Evolutionary conservation across 2,797 vertebrate species (phyloP), one percentile per base, ranked within the genome.

Genomic region (Neopelma chrysocephalum): DNA sequence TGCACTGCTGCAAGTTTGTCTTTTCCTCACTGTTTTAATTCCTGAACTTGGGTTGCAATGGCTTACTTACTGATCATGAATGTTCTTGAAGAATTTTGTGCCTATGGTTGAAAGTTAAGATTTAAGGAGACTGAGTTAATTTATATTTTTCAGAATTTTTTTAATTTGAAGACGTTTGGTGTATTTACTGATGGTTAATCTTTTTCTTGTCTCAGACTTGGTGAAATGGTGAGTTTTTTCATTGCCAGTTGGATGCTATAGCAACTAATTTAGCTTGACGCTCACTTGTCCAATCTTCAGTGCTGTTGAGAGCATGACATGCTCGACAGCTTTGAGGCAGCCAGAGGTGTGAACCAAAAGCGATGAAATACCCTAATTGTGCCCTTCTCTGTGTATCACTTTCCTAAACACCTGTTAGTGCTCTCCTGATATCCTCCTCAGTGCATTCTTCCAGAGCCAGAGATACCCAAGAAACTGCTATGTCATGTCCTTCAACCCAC

Each of bases 331-430:
- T 85, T 72, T 51, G 51, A 77, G 20, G 20, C 34, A 50, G 60
- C 61, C 66, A 53, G 64, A 58, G 57, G 40, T 83, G 53, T 53
- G 76, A 91, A 62, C 11, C 45, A 19, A 66, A 73, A 86, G 16
- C 43, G 51, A 5, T 56, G 11, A 54, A 68, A 81, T 58, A 12
- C 11, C 27, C 32, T 47, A 34, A 69, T 27, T 64, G 18, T 48
- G 10, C 0, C 3, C 58, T 86, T 82, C 26, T 58, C 11, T 40
- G 0, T 51, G 11, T 40, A 21, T 73, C 0, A 0, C 42, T 71
- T 32, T 42, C 72, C 57, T 45, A 23, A 86, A 42, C 29, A 71
- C 50, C 69, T 71, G 50, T 45, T 27, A 2, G n/a, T 70, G 54
- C 57, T 73, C 16, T 51, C 61, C 76, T 56, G 40, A 19, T 68